A percentile compares a stretch with the other conserved stretches of the same genome.
Conservation (phyloP, 2,888 invertebrate genomes). For the Hypercompe scribonia region DNA sequence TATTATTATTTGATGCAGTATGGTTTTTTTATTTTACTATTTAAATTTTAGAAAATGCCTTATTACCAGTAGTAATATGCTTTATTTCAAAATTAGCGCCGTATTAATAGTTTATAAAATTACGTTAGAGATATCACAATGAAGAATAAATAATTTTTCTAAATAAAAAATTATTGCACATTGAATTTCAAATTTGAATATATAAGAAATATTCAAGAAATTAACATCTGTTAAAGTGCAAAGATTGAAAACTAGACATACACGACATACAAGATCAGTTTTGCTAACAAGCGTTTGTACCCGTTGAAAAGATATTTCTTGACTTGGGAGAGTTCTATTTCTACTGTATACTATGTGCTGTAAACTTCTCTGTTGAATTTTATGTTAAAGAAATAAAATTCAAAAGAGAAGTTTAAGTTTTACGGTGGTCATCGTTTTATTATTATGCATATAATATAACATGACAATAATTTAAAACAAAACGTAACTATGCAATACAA, state of each 20-base stretch:
- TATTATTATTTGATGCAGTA: too few relatives aligned
- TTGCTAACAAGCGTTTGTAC: constrained; percentile 44
- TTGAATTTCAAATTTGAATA: not conserved
- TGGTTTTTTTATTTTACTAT: too few relatives aligned
- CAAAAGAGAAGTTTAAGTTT: too few relatives aligned
- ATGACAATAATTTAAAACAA: not conserved
- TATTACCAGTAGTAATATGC: too few relatives aligned
- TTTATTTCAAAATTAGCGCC: too few relatives aligned
- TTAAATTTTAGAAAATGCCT: too few relatives aligned
- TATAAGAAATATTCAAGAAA: not conserved
- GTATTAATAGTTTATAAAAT: too few relatives aligned
- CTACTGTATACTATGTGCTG: too few relatives aligned
- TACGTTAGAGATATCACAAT: not conserved
- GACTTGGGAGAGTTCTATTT: too few relatives aligned
- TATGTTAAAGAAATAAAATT: too few relatives aligned
- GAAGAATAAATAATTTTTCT: not conserved
- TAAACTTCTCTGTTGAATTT: not conserved
- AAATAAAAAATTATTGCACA: not conserved
- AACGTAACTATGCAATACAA: not conserved
- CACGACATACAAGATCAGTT: constrained; percentile 32
- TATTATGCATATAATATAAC: not conserved
- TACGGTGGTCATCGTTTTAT: not conserved
- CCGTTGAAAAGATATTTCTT: constrained; percentile 41
- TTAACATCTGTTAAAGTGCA: constrained; percentile 7
- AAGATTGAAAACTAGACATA: constrained; percentile 29